Conservation (phyloP, 2,797 vertebrate species). For the Monodelphis domestica region DNA sequence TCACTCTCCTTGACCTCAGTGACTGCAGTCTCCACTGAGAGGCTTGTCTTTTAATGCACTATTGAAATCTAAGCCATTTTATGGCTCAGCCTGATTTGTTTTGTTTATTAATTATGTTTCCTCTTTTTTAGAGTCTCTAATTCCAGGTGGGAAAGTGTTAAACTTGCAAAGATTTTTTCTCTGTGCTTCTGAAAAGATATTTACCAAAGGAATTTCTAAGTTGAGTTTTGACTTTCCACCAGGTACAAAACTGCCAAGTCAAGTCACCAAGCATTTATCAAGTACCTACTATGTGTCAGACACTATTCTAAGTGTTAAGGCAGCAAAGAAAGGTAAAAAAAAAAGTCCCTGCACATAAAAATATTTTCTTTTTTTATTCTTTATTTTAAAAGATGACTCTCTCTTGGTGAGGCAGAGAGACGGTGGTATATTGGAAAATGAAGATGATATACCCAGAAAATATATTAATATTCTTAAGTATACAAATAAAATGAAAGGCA, state of each 20-base stretch:
- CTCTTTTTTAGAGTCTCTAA: conserved; percentile 13
- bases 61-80: conserved; percentile 20
- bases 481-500: neutral
- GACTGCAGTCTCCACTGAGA: neutral
- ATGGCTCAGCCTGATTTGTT: neutral
- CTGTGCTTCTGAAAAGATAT: neutral
- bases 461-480: neutral
- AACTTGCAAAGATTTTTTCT: neutral
- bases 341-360: neutral
- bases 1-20: neutral
- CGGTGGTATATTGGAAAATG: neutral
- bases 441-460: neutral
- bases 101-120: conserved; percentile 4
- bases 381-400: neutral
- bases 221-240: neutral
- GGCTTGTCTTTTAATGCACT: neutral
- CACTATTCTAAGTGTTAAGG: neutral
- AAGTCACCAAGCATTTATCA: neutral
- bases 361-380: neutral
- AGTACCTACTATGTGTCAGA: neutral
- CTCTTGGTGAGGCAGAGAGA: neutral
- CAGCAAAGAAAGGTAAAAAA: neutral
- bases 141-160: conserved; percentile 2
- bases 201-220: neutral
- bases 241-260: neutral